phyloP scores from a whole-genome alignment of 2,888 invertebrate species.

The Trachelus troglodyta region DNA sequence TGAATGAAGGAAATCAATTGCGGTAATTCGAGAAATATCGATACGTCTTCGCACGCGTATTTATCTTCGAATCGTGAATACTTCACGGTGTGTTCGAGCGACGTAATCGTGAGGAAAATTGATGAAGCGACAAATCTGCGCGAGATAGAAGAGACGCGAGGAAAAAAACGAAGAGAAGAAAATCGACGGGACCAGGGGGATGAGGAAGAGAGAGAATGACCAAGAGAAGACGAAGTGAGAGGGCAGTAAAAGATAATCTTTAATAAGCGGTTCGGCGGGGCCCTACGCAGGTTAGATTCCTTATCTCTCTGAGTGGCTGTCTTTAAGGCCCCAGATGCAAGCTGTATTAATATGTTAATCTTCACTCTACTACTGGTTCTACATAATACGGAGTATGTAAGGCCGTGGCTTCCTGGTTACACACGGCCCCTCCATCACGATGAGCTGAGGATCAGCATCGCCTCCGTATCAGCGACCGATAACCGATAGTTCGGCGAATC shows the following conservation, averaged over 20 bases:
- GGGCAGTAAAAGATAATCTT: conserved; percentile 8
- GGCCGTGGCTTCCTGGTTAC: not conserved
- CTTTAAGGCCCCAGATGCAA: conserved; percentile 23
- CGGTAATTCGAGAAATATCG: not conserved
- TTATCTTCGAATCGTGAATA: not conserved
- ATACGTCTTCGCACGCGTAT: not conserved
- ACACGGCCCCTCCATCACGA: not conserved
- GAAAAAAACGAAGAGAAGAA: not conserved
- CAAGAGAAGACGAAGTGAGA: conserved; percentile 9
- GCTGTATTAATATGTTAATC: conserved; percentile 62
- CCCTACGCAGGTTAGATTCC: conserved; percentile 13
- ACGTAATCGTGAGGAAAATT: not conserved
- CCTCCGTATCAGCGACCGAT: not conserved
- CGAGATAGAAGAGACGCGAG: not conserved
- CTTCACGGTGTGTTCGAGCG: not conserved
- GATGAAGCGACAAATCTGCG: not conserved
- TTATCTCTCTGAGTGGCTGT: conserved; percentile 25
- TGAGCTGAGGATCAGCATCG: not conserved
- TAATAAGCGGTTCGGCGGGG: conserved; percentile 6
- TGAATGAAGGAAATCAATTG: not conserved
- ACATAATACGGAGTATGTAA: conserved; percentile 22
- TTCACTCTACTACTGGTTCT: conserved; percentile 55
- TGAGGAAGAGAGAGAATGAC: conserved; percentile 8
- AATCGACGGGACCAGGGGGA: conserved; percentile 14
- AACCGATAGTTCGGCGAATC: not conserved